Base-by-base conservation (phyloP, 2,113 vertebrate species). In the Arvicanthis niloticus region DNA sequence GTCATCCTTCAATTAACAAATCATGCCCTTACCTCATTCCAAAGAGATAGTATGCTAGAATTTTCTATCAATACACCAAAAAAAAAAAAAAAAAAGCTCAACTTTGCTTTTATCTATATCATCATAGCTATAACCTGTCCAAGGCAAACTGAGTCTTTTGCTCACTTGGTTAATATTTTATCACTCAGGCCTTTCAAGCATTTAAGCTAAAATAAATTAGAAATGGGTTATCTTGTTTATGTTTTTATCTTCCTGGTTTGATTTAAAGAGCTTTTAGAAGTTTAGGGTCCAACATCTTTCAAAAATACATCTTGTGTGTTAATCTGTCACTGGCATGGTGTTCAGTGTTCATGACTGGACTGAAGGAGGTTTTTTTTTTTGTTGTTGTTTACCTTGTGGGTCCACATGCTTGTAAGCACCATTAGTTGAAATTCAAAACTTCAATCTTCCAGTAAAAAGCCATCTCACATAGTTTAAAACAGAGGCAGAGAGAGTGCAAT, bases 251-350 rank as follows among this genome's bases (percentile, higher is more conserved):
- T 37, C 48, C 29, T 17, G 13, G 0, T 53, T 65, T 85, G 22
- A 82, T 81, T 81, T 68, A 76, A 88, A 91, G 34, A 67, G 34
- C 9, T 29, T 91, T 89, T 11, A 31, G 4, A 5, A 62, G 12
- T 31, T 19, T 17, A 68, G 75, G 29, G 37, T 6, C 12, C 48
- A 51, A 0, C 3, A 6, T 34, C 17, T 8, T 24, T 90, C 34
- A 75, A 48, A 95, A 31, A 7, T 10, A 15, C 1, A 45, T 7
- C 12, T 53, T 58, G 40, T 0, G 0, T 2, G 37, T 9, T n/a
- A 15, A 72, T 70, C 12, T 87, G 22, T 42, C 10, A 48, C 21
- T 45, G 16, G 29, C 65, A 15, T 34, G 12, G 42, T 45, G 72
- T 51, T 51, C 67, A 24, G 3, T 67, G 16, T 1, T 42, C 42